Conservation (phyloP, 2,797 vertebrate genomes). For the Eurystomus glaucurus region DNA sequence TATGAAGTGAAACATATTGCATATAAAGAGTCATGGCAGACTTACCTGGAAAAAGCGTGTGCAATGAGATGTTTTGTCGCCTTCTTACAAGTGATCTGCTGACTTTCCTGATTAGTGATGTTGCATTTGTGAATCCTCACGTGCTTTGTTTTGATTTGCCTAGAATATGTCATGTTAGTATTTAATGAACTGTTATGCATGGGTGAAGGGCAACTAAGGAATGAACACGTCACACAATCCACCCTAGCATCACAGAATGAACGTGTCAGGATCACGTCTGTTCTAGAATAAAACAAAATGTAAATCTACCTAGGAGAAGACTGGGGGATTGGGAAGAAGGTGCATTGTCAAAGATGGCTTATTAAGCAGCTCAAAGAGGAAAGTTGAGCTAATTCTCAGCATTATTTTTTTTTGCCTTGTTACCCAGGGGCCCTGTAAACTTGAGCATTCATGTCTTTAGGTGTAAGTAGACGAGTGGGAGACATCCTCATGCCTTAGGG, state of each 20-base stretch:
- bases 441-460: not conserved
- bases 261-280: too few species aligned
- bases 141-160: not conserved
- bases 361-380: not conserved
- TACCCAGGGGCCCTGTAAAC: not conserved
- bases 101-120: not conserved
- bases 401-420: not conserved
- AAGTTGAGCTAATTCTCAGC: not conserved
- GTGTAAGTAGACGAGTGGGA: fast-evolving
- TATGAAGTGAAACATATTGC: not conserved
- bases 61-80: not conserved
- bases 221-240: not conserved
- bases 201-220: not conserved
- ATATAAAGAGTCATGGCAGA: not conserved
- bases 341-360: not conserved
- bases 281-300: not conserved
- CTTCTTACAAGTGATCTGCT: not conserved
- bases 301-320: not conserved
- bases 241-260: too few species aligned
- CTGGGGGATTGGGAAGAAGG: not conserved
- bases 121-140: not conserved
- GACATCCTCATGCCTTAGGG: fast-evolving
- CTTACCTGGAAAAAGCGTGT: not conserved
- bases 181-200: not conserved
- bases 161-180: not conserved